Evolutionary conservation across 2,113 vertebrate species (phyloP), one percentile per base, ranked within the genome.

Genomic region (Upupa epops): DNA sequence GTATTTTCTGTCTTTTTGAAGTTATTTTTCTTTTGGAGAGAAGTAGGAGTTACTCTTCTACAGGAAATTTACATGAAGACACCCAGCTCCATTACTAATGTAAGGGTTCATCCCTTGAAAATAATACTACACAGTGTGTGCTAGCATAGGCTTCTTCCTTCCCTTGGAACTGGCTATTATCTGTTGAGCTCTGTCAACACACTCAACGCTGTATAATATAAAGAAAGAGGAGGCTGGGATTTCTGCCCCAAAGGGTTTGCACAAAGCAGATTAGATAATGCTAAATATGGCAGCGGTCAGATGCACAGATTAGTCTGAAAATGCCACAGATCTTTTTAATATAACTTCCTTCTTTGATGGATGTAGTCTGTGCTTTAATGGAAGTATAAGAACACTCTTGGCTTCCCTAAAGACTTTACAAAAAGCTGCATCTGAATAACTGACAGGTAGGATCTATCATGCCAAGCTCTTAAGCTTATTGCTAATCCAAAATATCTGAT

Each of bases 361-460:
- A 96, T 96, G 81, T 73, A 90, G 93, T 73, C 74, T 90, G 34
- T 94, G 92, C 87, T 92, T 93, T 95, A 96, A 90, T 96, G 91
- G 72, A 95, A 96, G 58, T 60, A 85, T 82, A 94, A 96, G 97
- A 96, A 91, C 65, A 94, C 86, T 90, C 88, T 84, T 90, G 81
- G 88, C 71, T 92, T 93, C 95, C 95, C 95, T 9, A 5, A 92
- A 97, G 95, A 92, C 91, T 97, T 91, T 93, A 85, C 83, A 72
- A 88, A 86, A 95, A 94, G 92, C 89, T 86, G 89, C 86, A 80
- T 94, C 74, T 48, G 95, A 96, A 90, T 92, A 93, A 83, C 86
- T 93, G 96, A 96, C 96, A 97, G 97, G 96, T 96, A 96, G 93
- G 89, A 82, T 95, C 93, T 97, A 88, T 97, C 95, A 91, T 79